Conservation (phyloP, 2,888 invertebrate genomes). For the Erpobdella octoculata region DNA sequence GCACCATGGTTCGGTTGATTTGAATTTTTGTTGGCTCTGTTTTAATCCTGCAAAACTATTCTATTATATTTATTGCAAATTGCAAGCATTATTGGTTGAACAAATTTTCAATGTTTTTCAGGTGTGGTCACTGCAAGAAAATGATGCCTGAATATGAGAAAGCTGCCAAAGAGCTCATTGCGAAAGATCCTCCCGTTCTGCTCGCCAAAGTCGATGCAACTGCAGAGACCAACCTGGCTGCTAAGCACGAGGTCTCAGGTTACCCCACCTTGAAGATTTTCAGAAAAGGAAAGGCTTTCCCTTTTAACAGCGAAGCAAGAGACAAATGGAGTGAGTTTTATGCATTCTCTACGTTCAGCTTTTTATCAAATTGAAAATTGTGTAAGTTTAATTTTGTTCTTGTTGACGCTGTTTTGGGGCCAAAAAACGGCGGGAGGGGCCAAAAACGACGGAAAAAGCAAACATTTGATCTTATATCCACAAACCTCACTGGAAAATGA, state of each 20-base stretch:
- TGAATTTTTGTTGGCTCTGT: not conserved
- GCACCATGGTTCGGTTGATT: constrained; percentile 56
- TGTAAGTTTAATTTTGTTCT: not conserved
- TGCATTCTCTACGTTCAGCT: no score
- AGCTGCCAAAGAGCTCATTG: constrained; percentile 54
- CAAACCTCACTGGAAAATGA: no score
- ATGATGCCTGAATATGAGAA: constrained; percentile 56
- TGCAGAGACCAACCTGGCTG: constrained; percentile 52
- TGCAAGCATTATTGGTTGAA: no score
- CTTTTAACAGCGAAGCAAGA: constrained; percentile 54
- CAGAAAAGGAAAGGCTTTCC: constrained; percentile 51
- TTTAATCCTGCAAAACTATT: no score
- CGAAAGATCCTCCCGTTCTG: constrained; percentile 50
- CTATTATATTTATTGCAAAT: no score
- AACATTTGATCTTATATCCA: no score
- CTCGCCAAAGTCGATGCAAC: constrained; percentile 58
- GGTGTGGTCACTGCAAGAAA: constrained; percentile 57
- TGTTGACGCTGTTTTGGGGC: not conserved
- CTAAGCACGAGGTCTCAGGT: constrained; percentile 52
- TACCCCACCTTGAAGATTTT: constrained; percentile 58
- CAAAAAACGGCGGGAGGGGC: no score
- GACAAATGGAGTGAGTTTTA: constrained; percentile 49
- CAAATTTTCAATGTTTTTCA: no score
- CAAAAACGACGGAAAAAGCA: no score
- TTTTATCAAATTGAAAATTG: not conserved